Conservation (phyloP, 2,113 vertebrate species). For the Chamaea fasciata region DNA sequence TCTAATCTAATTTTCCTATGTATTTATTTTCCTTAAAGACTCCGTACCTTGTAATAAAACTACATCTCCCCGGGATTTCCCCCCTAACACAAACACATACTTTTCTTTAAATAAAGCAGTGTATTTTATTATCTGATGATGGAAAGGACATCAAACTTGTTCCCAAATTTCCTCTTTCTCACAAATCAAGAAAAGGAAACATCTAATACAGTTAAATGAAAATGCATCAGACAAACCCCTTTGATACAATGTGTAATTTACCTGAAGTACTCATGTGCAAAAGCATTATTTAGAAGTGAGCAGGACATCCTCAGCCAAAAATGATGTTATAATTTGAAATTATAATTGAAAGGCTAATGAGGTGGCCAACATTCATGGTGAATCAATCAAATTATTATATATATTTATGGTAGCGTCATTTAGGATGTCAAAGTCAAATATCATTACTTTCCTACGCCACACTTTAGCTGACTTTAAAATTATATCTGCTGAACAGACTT, state of each 20-base stretch:
- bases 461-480: background rate
- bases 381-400: background rate
- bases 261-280: background rate
- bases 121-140: background rate
- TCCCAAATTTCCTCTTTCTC: background rate
- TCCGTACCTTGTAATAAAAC: background rate
- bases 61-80: background rate
- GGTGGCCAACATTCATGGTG: background rate
- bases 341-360: background rate
- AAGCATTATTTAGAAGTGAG: background rate
- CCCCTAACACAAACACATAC: fast-evolving
- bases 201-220: background rate
- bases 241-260: background rate
- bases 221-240: background rate
- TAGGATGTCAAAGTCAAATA: background rate
- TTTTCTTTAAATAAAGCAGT: background rate
- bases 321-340: background rate
- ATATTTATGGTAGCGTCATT: background rate
- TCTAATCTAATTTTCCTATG: background rate
- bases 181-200: background rate
- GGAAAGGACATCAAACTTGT: background rate
- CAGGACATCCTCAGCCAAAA: background rate
- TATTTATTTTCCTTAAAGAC: background rate
- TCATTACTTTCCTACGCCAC: background rate
- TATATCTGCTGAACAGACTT: background rate